These are phyloP conservation scores for Aspidiotus rigidus DNA, from an alignment of 2,888 invertebrate species.

Conservation along the genomic window DNA sequence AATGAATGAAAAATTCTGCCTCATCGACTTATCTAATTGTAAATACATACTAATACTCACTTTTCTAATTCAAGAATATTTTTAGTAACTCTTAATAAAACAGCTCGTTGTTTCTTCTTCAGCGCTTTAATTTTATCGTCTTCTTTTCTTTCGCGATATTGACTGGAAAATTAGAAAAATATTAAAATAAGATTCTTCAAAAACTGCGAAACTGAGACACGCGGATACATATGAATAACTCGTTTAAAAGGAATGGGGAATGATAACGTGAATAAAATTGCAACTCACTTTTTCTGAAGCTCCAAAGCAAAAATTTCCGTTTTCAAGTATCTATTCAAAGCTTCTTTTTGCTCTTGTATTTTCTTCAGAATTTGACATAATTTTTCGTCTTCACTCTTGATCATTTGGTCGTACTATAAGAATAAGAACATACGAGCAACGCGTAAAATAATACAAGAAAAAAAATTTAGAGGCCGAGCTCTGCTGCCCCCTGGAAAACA, in stretches of 20 bases:
- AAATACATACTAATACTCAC: conserved; percentile 6
- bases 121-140: conserved; percentile 42
- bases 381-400: conserved; percentile 30
- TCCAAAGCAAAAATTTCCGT: conserved; percentile 19
- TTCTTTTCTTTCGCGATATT: conserved; percentile 21
- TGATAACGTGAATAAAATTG: neutral
- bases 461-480: too few species aligned
- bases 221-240: too few species aligned
- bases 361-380: conserved; percentile 22
- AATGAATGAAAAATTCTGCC: neutral
- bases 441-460: too few species aligned
- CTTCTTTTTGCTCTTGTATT: conserved; percentile 20
- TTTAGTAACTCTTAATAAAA: conserved; percentile 56
- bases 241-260: neutral
- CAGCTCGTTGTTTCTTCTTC: conserved; percentile 58
- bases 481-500: too few species aligned
- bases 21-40: neutral
- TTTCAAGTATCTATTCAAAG: conserved; percentile 20
- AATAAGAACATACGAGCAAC: neutral
- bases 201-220: too few species aligned
- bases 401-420: conserved; percentile 22
- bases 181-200: neutral
- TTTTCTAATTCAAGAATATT: conserved; percentile 51
- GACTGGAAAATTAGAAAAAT: neutral
- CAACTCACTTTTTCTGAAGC: conserved; percentile 15